These are phyloP conservation scores for Melipona beecheii DNA, from an alignment of 2,888 invertebrate species.

Conservation along the genomic window DNA sequence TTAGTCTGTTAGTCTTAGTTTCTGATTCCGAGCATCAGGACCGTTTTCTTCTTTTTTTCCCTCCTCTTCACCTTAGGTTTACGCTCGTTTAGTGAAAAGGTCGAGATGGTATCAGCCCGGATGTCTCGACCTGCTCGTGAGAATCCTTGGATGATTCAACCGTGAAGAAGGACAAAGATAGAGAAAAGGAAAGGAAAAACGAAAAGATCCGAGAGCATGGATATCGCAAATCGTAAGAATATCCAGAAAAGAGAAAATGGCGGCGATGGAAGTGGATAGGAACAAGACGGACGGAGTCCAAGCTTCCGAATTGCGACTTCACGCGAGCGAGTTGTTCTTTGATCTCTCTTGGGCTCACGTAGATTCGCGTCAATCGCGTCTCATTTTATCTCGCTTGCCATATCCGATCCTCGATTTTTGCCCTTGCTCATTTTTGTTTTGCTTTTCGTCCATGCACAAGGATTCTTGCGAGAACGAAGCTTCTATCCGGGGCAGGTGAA, in stretches of 20 bases:
- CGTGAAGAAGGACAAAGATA: neutral
- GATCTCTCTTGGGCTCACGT: constrained; percentile 61
- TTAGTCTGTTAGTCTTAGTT: constrained; percentile 26
- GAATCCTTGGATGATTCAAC: constrained; percentile 32
- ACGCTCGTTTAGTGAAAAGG: constrained; percentile 58
- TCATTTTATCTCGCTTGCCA: neutral
- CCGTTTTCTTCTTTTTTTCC: constrained; percentile 47
- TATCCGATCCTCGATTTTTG: neutral
- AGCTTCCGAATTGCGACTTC: constrained; percentile 59
- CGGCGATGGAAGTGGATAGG: neutral
- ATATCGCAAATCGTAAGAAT: neutral
- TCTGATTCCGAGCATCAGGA: constrained; percentile 41
- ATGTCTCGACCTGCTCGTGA: constrained; percentile 55
- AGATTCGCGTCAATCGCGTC: neutral
- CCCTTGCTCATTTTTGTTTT: neutral
- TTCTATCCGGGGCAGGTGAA: constrained; percentile 75
- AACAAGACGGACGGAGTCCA: constrained; percentile 34
- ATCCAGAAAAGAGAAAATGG: neutral
- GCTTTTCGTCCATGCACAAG: neutral
- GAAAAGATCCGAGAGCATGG: neutral
- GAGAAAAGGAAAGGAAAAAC: neutral
- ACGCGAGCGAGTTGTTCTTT: constrained; percentile 56
- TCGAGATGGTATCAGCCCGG: constrained; percentile 65
- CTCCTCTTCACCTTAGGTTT: constrained; percentile 42
- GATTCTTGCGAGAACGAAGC: constrained; percentile 27